These are phyloP conservation scores for Tarsius wallacei DNA, from an alignment of 2,797 vertebrate species.

Conservation along the genomic window DNA sequence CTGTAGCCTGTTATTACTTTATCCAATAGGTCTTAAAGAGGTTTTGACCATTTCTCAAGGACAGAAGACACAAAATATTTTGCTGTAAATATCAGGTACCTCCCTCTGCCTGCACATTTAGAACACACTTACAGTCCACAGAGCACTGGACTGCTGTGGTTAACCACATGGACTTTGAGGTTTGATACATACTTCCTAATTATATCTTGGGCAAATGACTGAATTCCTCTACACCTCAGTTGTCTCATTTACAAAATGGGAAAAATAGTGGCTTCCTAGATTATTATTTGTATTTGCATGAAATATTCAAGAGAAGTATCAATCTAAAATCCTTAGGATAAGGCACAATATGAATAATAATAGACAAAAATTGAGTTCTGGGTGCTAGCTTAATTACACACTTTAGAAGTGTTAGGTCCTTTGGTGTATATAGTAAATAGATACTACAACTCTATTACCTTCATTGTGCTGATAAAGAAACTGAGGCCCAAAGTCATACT, in stretches of 20 bases:
- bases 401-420: not conserved
- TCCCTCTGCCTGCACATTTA: not conserved
- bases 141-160: not conserved
- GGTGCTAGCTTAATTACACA: not conserved
- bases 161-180: not conserved
- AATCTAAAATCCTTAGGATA: not conserved
- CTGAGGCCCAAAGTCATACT: not conserved
- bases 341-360: not conserved
- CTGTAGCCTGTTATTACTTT: not conserved
- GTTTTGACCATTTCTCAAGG: not conserved
- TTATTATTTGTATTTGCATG: not conserved
- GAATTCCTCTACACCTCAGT: not conserved
- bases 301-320: slow-evolving; percentile 21
- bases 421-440: not conserved
- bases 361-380: not conserved
- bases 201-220: not conserved
- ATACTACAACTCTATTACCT: not conserved
- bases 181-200: not conserved
- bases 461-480: not conserved
- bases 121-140: too few relatives aligned
- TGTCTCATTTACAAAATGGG: not conserved
- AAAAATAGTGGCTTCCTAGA: not conserved
- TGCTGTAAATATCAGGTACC: not conserved
- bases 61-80: not conserved
- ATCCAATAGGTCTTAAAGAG: not conserved